A percentile compares a stretch with the other conserved stretches of the same genome.
These are phyloP conservation scores for Parasteatoda lunata DNA, from an alignment of 2,888 invertebrate genomes.

Conservation along the genomic window DNA sequence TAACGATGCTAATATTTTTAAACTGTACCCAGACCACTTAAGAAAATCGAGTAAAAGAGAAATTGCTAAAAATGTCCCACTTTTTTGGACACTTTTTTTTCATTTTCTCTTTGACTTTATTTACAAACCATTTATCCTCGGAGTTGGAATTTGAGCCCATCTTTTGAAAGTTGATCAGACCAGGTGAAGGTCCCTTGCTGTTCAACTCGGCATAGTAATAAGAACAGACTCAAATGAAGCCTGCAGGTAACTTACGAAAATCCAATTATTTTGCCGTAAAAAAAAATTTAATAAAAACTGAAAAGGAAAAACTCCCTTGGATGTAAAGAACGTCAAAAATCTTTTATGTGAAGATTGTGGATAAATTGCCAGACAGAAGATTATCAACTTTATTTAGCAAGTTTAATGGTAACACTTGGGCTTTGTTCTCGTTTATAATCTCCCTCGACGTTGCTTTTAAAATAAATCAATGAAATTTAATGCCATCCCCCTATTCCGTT, in stretches of 20 bases:
- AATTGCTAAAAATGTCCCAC: constrained; percentile 7
- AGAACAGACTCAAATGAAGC: constrained; percentile 57
- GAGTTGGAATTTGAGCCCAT: constrained; percentile 48
- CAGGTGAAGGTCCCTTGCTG: constrained; percentile 21
- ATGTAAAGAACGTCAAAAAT: constrained; percentile 56
- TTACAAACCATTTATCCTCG: background rate
- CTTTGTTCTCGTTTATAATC: constrained; percentile 43
- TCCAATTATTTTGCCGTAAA: constrained; percentile 54
- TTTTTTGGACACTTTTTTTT: background rate
- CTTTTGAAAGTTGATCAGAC: constrained; percentile 38
- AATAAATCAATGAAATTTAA: constrained; percentile 50
- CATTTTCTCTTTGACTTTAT: constrained; percentile 12
- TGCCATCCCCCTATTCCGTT: constrained; percentile 13
- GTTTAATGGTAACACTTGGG: constrained; percentile 55
- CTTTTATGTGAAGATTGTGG: constrained; percentile 53
- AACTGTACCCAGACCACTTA: constrained; percentile 22
- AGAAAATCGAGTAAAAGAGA: background rate
- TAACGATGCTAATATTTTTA: background rate
- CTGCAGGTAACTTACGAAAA: constrained; percentile 59
- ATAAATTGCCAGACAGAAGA: constrained; percentile 59
- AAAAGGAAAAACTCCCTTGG: constrained; percentile 28
- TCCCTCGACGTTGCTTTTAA: constrained; percentile 4
- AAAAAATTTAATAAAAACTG: background rate
- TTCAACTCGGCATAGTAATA: constrained; percentile 44
- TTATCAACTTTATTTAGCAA: constrained; percentile 59